Conservation (phyloP, 2,113 vertebrate species). For the Chamaea fasciata region DNA sequence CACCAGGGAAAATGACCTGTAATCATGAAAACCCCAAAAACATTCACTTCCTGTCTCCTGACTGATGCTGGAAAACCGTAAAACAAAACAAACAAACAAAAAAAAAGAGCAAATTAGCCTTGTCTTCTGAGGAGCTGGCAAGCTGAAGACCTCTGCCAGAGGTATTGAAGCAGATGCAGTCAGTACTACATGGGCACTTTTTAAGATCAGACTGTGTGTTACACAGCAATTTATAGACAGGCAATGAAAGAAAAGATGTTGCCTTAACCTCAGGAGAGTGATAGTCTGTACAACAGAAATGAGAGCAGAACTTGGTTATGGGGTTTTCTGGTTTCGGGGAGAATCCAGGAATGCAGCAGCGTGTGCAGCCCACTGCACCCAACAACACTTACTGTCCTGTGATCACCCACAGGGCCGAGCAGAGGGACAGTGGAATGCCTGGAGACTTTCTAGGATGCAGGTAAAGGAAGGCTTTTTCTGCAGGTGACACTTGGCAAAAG, state of each 20-base stretch:
- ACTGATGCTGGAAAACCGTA: neutral
- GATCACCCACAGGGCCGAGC: neutral
- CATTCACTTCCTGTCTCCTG: neutral
- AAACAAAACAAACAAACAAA: neutral
- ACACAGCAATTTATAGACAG: neutral
- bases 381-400: fast-evolving
- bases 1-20: neutral
- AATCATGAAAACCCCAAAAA: neutral
- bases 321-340: neutral
- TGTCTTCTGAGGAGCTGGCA: neutral
- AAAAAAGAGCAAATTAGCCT: neutral
- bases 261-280: neutral
- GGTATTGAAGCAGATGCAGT: neutral
- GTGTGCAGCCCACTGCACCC: neutral
- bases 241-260: neutral
- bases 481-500: neutral
- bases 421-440: neutral
- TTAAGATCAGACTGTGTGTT: neutral
- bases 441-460: neutral
- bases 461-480: neutral
- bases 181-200: neutral
- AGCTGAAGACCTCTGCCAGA: neutral
- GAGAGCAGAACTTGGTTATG: neutral
- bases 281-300: neutral
- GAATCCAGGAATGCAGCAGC: neutral